Evolutionary conservation across 2,113 vertebrate species (phyloP), one percentile per base, ranked within the genome.

Genomic region (Elephantulus edwardii): DNA sequence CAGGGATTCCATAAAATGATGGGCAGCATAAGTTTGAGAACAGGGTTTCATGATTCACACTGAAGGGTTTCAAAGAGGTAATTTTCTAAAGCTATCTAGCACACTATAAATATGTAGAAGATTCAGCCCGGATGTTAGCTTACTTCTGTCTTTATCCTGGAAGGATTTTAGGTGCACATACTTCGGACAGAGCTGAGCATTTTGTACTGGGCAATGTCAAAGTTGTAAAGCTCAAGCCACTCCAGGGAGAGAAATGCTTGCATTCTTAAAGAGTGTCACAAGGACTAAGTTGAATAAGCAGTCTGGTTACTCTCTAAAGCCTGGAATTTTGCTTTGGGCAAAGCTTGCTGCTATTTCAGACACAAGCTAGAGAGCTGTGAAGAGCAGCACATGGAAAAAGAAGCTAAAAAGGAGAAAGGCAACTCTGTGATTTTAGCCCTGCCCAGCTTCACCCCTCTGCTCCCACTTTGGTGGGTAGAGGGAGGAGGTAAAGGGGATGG

Each of bases 291-390:
- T 70, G 40, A 56, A 35, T 78, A 87, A 64, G 22, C 71, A 91
- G 70, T 72, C 46, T 35, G 54, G 42, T 48, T 60, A 48, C 38
- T 91, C 46, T 82, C 26, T 35, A 38, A 80, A 38, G 54, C 8
- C n/a, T 76, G 50, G 64, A 88, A 90, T n/a, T 62, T 77, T 79
- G 87, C 83, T 83, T n/a, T 77, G 33, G 68, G 83, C 46, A 89
- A 91, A 85, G 48, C 24, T 74, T 44, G 60, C 30, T 72, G 80
- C 24, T 70, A 8, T 90, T 86, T 62, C 54, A 84, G 62, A 50
- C 9, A 54, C 60, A 54, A 64, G 35, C 33, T 3, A 40, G 77
- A 77, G 84, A 90, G 46, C 50, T 48, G 33, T 9, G 71, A 80
- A 70, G 22, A 82, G n/a, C 44, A 79, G 38, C 33, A 75, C 2